Base-by-base conservation (phyloP, 2,113 vertebrate genomes). In the Menidia beryllina region DNA sequence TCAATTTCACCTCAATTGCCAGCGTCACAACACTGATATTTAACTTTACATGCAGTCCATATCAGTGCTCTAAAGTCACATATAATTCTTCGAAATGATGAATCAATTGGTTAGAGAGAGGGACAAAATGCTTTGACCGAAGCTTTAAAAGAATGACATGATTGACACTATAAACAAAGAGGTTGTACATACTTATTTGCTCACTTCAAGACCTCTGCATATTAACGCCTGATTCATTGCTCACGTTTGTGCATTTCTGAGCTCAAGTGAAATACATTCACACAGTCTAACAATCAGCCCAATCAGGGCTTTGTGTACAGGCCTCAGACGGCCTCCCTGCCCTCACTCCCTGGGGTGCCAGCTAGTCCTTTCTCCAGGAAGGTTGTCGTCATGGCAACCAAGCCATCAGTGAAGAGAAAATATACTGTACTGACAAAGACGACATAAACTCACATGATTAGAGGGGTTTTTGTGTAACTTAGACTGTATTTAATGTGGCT, bases 331-430 rank as follows among this genome's bases (percentile, higher is more conserved):
- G 41, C 55, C 52, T 70, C 55, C 26, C 36, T 65, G 56, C 23
- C 53, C 77, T 25, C 67, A n/a, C 49, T 90, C 89, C 85, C 83
- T 39, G 23, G 84, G 82, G 88, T 88, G 73, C 86, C 88, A 83
- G 76, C 48, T 72, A 78, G 89, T 86, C 89, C 88, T 90, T 90
- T 86, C 80, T 80, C 84, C 80, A 49, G 69, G 86, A 92, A 88
- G 86, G 86, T 67, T 89, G 91, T 94, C 83, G 86, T 92, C 93
- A 94, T 92, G 89, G 84, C 90, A 94, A 93, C 94, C 84, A 86
- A 79, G 72, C 86, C 89, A 92, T 92, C 86, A 88, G 70, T 38
- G 34, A 54, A 23, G 47, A 39, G 43, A 43, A 61, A 50, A 81
- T 70, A 76, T 76, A 83, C 76, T 12, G 38, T 38, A 24, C 17